Conservation (phyloP, 92 coral and sea anemone genomes). For the Plumapathes pennacea region DNA sequence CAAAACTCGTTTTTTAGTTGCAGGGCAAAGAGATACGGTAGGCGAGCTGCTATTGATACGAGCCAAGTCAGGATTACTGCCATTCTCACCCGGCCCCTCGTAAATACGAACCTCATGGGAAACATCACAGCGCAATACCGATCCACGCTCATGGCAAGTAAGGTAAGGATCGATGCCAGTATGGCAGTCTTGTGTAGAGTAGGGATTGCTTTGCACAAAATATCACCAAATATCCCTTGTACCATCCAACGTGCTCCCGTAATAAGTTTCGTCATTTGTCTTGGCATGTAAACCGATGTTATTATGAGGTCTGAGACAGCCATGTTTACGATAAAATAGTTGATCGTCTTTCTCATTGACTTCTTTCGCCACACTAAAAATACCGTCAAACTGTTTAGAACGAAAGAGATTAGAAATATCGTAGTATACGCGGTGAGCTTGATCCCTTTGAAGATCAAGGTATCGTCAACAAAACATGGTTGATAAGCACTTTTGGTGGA, state of each 20-base stretch:
- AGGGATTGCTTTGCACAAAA: slow-evolving; percentile 22
- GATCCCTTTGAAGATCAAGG: neutral
- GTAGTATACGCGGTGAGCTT: slow-evolving; percentile 29
- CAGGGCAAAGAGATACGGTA: slow-evolving; percentile 17
- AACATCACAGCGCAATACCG: slow-evolving; percentile 23
- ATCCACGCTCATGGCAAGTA: slow-evolving; percentile 21
- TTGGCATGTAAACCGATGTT: slow-evolving; percentile 50
- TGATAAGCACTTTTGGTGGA: no score
- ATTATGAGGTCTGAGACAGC: slow-evolving; percentile 47
- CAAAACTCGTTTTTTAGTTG: neutral
- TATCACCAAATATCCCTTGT: slow-evolving; percentile 7
- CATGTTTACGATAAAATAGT: slow-evolving; percentile 47
- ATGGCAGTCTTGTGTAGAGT: slow-evolving; percentile 12
- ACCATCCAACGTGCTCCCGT: slow-evolving; percentile 21
- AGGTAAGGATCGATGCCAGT: slow-evolving; percentile 6
- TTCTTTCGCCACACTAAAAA: slow-evolving; percentile 13
- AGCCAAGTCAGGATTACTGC: slow-evolving; percentile 9
- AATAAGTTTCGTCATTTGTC: slow-evolving; percentile 32
- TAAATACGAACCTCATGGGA: slow-evolving; percentile 25
- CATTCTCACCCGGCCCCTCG: neutral
- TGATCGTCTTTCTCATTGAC: slow-evolving; percentile 15
- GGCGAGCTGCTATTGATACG: slow-evolving; percentile 5
- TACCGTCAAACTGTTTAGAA: slow-evolving; percentile 44
- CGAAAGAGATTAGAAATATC: slow-evolving; percentile 30
- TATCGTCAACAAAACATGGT: slow-evolving; percentile 11